phyloP scores from a whole-genome alignment of 2,888 invertebrate species.

The Limnephilus auricula region DNA sequence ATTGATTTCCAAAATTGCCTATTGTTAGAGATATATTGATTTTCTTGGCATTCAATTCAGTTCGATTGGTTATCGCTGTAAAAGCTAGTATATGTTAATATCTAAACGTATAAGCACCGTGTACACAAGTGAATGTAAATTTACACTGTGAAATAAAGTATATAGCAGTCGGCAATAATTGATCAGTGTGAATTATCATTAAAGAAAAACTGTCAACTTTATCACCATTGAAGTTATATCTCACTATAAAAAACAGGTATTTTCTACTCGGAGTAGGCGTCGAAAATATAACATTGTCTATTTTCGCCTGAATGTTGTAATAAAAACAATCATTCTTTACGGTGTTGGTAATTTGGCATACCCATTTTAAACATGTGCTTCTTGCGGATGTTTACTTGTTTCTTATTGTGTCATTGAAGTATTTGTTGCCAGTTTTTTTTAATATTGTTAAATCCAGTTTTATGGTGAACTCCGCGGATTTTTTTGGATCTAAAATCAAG shows the following conservation, averaged over 20 bases:
- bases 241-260: too few relatives aligned
- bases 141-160: too few relatives aligned
- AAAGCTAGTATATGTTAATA: not conserved
- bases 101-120: not conserved
- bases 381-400: not conserved
- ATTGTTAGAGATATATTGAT: not conserved
- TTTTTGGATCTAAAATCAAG: not conserved
- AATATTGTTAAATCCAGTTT: not conserved
- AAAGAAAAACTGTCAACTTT: not conserved
- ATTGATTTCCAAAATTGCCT: too few relatives aligned
- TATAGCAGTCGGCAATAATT: not conserved
- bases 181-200: not conserved
- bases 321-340: not conserved
- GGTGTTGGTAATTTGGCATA: not conserved
- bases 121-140: too few relatives aligned
- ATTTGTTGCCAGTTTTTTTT: not conserved
- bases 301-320: not conserved
- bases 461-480: not conserved
- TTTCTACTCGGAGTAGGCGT: too few relatives aligned
- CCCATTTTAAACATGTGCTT: not conserved
- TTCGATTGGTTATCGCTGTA: not conserved
- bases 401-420: not conserved
- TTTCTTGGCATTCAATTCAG: not conserved
- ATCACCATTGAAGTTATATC: not conserved
- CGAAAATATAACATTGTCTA: not conserved